phyloP scores from a whole-genome alignment of 2,797 vertebrate species.

The Mycteria americana region DNA sequence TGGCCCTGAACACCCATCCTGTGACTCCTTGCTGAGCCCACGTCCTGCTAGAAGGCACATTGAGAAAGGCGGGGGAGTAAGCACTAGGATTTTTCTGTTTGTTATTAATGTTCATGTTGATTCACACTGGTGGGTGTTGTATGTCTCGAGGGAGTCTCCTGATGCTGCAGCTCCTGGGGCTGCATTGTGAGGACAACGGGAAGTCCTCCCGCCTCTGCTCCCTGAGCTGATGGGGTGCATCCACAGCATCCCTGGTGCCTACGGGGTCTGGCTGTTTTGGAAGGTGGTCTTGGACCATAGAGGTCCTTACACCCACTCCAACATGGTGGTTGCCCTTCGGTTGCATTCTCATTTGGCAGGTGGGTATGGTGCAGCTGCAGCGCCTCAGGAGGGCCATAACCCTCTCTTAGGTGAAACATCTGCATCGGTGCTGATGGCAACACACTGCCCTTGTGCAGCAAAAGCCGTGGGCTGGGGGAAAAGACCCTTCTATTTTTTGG shows the following conservation, averaged over 20 bases:
- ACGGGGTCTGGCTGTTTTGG: accelerated
- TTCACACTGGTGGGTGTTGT: conserved; percentile 7
- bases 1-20: background rate
- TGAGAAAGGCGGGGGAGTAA: background rate
- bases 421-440: background rate
- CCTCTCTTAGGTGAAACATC: background rate
- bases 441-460: background rate
- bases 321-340: background rate
- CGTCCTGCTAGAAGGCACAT: background rate
- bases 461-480: accelerated
- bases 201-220: background rate
- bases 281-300: background rate
- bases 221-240: background rate
- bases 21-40: background rate
- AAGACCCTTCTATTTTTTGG: background rate
- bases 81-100: background rate
- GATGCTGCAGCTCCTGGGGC: background rate
- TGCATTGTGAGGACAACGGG: background rate
- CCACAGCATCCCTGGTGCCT: background rate
- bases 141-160: background rate
- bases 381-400: background rate
- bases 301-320: background rate
- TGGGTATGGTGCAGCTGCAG: background rate
- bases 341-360: accelerated
- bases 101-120: conserved; percentile 1